Percentiles rank a stretch among this genome's conserved stretches.
phyloP scores from a whole-genome alignment of 2,888 invertebrate species.

The Rhorus exstirpatorius region DNA sequence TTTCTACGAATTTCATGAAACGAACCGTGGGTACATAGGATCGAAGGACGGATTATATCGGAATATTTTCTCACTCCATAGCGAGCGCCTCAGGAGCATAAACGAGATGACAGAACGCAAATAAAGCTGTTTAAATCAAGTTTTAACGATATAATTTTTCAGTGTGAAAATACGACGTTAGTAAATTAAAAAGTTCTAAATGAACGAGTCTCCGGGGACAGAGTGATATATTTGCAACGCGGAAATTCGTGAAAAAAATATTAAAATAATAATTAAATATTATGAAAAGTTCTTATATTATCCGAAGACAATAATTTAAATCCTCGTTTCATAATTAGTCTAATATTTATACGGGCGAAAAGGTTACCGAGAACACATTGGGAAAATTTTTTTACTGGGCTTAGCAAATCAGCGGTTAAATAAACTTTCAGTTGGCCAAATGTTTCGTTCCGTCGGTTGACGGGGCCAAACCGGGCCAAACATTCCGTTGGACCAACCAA shows the following conservation, averaged over 20 bases:
- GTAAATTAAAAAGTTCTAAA: slow-evolving; percentile 16
- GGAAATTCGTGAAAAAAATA: neutral
- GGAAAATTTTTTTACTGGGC: neutral
- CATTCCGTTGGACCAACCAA: too few species aligned
- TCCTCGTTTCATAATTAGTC: too few species aligned
- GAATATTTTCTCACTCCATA: slow-evolving; percentile 33
- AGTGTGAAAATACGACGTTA: slow-evolving; percentile 27
- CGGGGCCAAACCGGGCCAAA: too few species aligned
- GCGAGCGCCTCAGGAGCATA: slow-evolving; percentile 5
- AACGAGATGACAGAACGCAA: slow-evolving; percentile 22
- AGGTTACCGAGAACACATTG: too few species aligned
- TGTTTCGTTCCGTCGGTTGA: too few species aligned
- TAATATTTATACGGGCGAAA: too few species aligned
- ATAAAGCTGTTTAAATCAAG: slow-evolving; percentile 49
- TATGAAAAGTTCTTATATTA: neutral
- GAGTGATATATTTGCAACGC: neutral
- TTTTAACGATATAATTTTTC: slow-evolving; percentile 53
- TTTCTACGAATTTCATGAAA: slow-evolving; percentile 33
- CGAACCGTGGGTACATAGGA: slow-evolving; percentile 29
- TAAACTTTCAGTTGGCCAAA: too few species aligned
- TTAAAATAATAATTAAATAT: neutral
- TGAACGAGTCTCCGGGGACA: neutral
- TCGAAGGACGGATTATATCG: slow-evolving; percentile 48
- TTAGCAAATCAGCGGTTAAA: too few species aligned
- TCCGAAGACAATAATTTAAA: neutral